Base-by-base conservation (phyloP, 1,140 invertebrate species). In the Dreissena rostriformis region DNA sequence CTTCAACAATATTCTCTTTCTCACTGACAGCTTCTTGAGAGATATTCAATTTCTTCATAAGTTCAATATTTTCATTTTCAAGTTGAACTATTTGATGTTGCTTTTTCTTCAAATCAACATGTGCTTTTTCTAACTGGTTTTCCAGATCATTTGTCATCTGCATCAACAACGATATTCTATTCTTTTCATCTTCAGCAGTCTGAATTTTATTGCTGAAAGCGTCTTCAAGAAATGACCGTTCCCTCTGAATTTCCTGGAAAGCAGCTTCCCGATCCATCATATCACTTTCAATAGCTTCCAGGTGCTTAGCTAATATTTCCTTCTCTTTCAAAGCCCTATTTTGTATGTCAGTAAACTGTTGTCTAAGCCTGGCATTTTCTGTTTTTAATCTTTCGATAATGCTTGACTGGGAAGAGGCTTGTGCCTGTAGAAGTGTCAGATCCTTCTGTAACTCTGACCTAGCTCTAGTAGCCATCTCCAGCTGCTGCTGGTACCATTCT, bases 401-500 rank as follows among this genome's bases (percentile, higher is more conserved):
- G 29, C 91, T 91, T 11, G 88, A 91, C 51, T 92, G 89, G 15
- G 88, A 87, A 6, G 92, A 86, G 28, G 90, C 86, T 29, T 89
- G 88, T 39, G 86, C 87, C 87, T 94, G 93, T 0, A 91, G 78
- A 22, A 87, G 85, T 1, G 93, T 94, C 29, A 94, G 82, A 73
- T 94, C 93, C 66, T 91, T 91, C 83, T 94, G 94, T 15, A 94
- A 85, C 53, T 90, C 86, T 12, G 88, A 87, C 24, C 91, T 81
- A 14, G 90, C 90, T 55, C 92, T 91, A 74, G 94, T 93, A 57
- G 92, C 90, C 14, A 82, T 24, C 73, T 93, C 90, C 55, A 94
- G 88, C 82, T 94, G 94, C 28, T 94, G 90, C 87, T 93, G 92
- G 84, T 94, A 94, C 94, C 94, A 94, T 51, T 94, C 91, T 82